Evolutionary conservation across 2,113 vertebrate genomes (phyloP), one percentile per base, ranked within the genome.

Genomic region (Copsychus sechellarum): DNA sequence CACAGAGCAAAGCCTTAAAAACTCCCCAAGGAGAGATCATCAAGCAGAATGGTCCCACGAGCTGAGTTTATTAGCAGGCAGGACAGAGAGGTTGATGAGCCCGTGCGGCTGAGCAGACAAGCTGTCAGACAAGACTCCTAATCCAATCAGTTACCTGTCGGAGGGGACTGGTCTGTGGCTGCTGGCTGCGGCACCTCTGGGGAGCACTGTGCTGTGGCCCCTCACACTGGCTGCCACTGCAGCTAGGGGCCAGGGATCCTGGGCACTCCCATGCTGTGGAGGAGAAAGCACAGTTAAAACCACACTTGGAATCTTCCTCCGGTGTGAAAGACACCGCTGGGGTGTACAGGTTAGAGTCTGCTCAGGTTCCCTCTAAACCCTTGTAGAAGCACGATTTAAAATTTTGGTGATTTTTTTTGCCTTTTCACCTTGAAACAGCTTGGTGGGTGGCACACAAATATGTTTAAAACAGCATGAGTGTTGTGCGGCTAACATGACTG

Each of bases 1-100:
- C 88, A 50, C 89, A 69, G 84, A 96, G 95, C 91, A 84, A 97
- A 98, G 97, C 93, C 96, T 95, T 98, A 98, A 96, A 97, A 97
- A 96, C 97, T 98, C 98, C 98, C 98, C 88, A 94, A 97, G 98
- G 98, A 98, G 92, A 96, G 97, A 98, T 98, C 98, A 98, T 98
- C 98, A 98, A 98, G 98, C 97, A 9, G 98, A 98, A 97, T 96
- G 96, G 98, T 98, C 98, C 98, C 98, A 77, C 51, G 97, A 88
- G 97, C 96, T 60, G 84, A 97, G 96, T 98, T 98, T 98, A 98
- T 98, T 98, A 98, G 98, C 98, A 97, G 97, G 94, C 97, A 97
- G 98, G 97, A 98, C 47, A 47, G 98, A 97, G 97, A 98, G 98
- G 98, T 96, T 98, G 98, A 98, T 98, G 98, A 98, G 98, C 96